Base-by-base conservation (phyloP, 2,888 invertebrate genomes). In the Magallana nippona region DNA sequence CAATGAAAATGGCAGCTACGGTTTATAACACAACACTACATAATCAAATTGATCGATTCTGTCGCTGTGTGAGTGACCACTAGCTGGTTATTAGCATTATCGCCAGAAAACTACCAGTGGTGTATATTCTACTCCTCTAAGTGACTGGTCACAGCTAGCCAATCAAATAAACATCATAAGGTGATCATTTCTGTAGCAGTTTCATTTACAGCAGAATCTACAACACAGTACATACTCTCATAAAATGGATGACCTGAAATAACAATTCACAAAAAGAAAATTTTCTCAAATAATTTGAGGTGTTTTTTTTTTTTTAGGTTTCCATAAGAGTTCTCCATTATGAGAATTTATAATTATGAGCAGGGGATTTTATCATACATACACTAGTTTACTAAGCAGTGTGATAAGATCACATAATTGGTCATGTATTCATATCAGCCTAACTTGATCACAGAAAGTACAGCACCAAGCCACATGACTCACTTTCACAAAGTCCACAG, bases 131-230 rank as follows among this genome's bases (percentile, higher is more conserved):
- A 71, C 71, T 71, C 71, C 71, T 71, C 71, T 71, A 71, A 32
- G 71, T 71, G 63, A 63, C 63, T 63, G 63, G 32, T 27, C 71
- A 13, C 22, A 71, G 19, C 71, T 71, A 71, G 71, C 27, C 71
- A 71, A 71, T 71, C 71, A 71, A 71, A 71, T 71, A 71, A 71
- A 71, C 71, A 71, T 71, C 71, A 71, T 13, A 22, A 71, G 5
- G 22, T 15, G 22, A 71, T 71, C 71, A 71, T 71, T 60, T 71
- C 71, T 71, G 27, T 27, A 71, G 44, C 71, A 22, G 27, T 71
- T 27, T 32, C 13, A 32, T 71, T 10, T 27, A 71, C 22, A 27
- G 13, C 71, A 71, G 11, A 11, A 27, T 71, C 71, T 71, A 71
- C 32, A 27, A 60, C 71, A 10, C 5, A 71, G 71, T 71, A 71